Conservation (phyloP, 2,888 invertebrate species). For the Tipula helvola region DNA sequence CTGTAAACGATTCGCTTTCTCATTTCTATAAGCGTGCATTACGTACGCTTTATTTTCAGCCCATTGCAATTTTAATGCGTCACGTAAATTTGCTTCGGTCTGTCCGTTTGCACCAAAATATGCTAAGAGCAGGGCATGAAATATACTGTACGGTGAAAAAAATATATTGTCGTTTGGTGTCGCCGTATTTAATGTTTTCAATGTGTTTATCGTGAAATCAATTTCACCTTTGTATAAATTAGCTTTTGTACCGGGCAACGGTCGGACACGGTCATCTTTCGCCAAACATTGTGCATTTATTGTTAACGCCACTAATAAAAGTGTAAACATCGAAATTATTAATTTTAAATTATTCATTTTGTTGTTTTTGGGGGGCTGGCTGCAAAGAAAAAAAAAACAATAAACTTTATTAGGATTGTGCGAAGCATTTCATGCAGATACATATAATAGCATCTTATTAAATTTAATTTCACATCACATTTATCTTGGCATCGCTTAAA, state of each 20-base stretch:
- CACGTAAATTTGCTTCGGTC: conserved; percentile 45
- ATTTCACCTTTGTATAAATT: conserved; percentile 46
- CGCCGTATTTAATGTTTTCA: conserved; percentile 51
- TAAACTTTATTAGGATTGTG: no score
- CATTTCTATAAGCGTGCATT: conserved; percentile 58
- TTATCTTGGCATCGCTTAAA: no score
- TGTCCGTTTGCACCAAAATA: conserved; percentile 63
- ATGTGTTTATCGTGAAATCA: conserved; percentile 56
- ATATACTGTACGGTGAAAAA: conserved; percentile 79
- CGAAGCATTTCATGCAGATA: no score
- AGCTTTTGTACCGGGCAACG: conserved; percentile 13
- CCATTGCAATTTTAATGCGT: conserved; percentile 28
- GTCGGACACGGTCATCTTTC: conserved; percentile 12
- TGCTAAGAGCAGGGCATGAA: conserved; percentile 63
- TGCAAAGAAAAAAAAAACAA: not conserved
- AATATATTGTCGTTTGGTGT: conserved; percentile 64
- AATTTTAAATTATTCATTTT: not conserved
- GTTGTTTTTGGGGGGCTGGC: not conserved
- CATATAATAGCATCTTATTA: no score
- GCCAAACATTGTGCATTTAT: conserved; percentile 13
- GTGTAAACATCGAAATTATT: not conserved
- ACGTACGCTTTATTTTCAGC: conserved; percentile 52
- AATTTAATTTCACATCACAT: no score
- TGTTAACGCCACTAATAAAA: not conserved
- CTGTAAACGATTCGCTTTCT: conserved; percentile 47